These are phyloP conservation scores for Sebastolobus alascanus DNA, from an alignment of 2,797 vertebrate species.

Conservation along the genomic window DNA sequence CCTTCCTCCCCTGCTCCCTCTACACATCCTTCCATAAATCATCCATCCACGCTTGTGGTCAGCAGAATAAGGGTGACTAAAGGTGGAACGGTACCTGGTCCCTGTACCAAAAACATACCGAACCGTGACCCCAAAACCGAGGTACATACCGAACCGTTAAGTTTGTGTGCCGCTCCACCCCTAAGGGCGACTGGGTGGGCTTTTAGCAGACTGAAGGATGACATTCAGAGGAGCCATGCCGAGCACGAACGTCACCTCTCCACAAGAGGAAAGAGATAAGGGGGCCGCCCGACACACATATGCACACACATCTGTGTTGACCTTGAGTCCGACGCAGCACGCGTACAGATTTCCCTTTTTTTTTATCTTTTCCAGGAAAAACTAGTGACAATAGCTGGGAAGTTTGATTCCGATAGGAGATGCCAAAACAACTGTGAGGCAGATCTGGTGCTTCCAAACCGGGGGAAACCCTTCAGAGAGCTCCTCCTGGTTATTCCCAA, in stretches of 20 bases:
- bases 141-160: not conserved
- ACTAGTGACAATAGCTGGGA: conserved; percentile 37
- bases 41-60: conserved; percentile 19
- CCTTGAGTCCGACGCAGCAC: conserved; percentile 52
- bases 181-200: not conserved
- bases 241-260: conserved; percentile 36
- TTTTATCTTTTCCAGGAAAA: conserved; percentile 46
- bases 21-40: conserved; percentile 38
- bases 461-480: conserved; percentile 30
- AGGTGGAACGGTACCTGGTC: too few species aligned
- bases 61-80: conserved; percentile 33
- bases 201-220: conserved; percentile 21
- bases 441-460: conserved; percentile 30
- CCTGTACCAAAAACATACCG: too few species aligned
- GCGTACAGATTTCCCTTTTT: conserved; percentile 41
- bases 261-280: conserved; percentile 47
- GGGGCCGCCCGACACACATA: not conserved
- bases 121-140: too few species aligned
- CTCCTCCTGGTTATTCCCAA: conserved; percentile 42
- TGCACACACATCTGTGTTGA: conserved; percentile 42
- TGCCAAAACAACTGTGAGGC: conserved; percentile 34
- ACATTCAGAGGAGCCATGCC: conserved; percentile 22
- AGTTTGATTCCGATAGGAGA: conserved; percentile 38
- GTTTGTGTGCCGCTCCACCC: not conserved
- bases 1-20: conserved; percentile 25